Evolutionary conservation across 2,113 vertebrate genomes (phyloP), one percentile per base, ranked within the genome.

Genomic region (Gadus chalcogrammus): DNA sequence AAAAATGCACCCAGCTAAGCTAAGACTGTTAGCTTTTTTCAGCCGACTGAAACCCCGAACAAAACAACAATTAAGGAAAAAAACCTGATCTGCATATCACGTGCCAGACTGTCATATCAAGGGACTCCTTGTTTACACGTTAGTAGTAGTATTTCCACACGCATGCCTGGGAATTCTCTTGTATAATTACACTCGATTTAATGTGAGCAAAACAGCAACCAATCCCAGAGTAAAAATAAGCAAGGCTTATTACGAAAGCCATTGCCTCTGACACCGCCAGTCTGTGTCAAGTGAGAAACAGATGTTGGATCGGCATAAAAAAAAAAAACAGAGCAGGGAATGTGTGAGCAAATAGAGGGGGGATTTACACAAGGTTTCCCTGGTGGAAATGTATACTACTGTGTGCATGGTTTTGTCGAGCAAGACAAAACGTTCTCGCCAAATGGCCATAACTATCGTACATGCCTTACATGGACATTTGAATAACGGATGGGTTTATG

Each of bases 251-350:
- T 65, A 68, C 76, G 73, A 83, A 84, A 79, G 75, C 77, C 76
- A 76, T 81, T 79, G 71, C 74, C 72, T 27, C 22, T 27, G 42
- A 70, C 71, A 71, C 64, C 55, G 76, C 59, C 76, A 65, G 73
- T 71, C 73, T 77, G 65, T 67, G 75, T 77, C 67, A 66, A 70
- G 80, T 69, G 71, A 79, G 78, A 86, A 86, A 83, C 84, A 82
- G 81, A 85, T 76, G 85, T 86, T 77, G 73, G 73, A 72, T 74
- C 15, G 70, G 61, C 76, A 78, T 72, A 72, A 75, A 53, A 72
- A 82, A 65, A 65, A 73, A 31, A 62, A 22, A 61, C 4, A 20
- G 18, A 22, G 60, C 20, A 65, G 59, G 53, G 74, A 78, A 72
- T 61, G 68, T 71, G 80, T 64, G 69, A 79, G 75, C 64, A 67